phyloP scores from a whole-genome alignment of 2,797 vertebrate genomes.

The Parauchenoglanis ngamensis region DNA sequence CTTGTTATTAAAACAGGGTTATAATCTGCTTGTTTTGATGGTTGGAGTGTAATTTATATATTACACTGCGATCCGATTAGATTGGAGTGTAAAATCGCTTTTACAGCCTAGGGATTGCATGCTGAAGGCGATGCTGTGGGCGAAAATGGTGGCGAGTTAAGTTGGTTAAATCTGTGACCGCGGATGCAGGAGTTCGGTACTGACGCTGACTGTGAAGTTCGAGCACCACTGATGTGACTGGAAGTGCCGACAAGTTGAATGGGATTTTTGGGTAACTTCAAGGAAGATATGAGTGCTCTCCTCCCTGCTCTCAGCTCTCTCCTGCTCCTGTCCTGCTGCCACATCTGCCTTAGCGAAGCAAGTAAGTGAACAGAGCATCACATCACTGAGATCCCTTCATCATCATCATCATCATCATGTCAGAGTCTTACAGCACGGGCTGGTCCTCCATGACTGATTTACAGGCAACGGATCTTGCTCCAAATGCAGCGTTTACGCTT shows the following conservation, averaged over 20 bases:
- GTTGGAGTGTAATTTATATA: neutral
- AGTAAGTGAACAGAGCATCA: conserved; percentile 52
- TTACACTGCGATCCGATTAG: no score
- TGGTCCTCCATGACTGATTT: conserved; percentile 30
- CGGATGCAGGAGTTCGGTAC: neutral
- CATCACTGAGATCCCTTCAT: conserved; percentile 3
- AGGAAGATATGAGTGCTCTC: conserved; percentile 51
- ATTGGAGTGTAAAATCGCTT: neutral
- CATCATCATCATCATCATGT: neutral
- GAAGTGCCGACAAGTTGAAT: neutral
- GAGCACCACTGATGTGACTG: neutral
- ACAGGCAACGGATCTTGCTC: conserved; percentile 7
- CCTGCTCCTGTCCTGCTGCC: conserved; percentile 43
- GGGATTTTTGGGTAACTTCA: conserved; percentile 35
- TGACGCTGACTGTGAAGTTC: conserved; percentile 13
- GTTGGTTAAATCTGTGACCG: neutral
- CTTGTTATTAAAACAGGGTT: neutral
- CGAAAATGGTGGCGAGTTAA: conserved; percentile 24
- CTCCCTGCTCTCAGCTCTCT: conserved; percentile 39
- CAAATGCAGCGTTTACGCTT: conserved; percentile 1
- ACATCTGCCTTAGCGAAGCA: conserved; percentile 51
- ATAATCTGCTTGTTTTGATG: neutral
- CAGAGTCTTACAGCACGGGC: neutral
- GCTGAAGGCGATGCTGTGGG: neutral
- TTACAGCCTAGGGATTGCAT: neutral